A percentile compares a stretch with the other conserved stretches of the same genome.
Evolutionary conservation across 2,797 vertebrate genomes (phyloP).

Genomic region (Semotilus atromaculatus): DNA sequence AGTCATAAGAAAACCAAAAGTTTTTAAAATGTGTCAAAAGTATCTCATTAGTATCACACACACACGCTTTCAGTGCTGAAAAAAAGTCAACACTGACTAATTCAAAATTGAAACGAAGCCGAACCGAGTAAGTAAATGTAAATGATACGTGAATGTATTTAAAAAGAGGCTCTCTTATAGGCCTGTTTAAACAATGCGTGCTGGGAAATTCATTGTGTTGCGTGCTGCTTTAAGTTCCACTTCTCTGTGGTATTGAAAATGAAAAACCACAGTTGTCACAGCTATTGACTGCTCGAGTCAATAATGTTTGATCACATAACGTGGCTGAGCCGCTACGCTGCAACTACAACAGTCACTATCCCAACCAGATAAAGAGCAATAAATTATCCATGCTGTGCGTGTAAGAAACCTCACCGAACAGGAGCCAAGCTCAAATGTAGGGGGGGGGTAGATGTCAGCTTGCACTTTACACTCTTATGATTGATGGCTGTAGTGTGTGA

Average conservation of each 20-base stretch:
- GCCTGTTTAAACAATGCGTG: background rate
- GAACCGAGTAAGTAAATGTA: background rate
- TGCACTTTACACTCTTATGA: constrained; percentile 41
- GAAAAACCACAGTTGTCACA: constrained; percentile 75
- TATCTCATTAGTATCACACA: background rate
- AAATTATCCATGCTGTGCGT: constrained; percentile 27
- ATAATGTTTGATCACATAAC: constrained; percentile 81
- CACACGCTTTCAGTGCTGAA: background rate
- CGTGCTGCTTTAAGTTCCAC: constrained; percentile 45
- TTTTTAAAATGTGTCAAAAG: background rate
- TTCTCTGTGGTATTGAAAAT: constrained; percentile 60
- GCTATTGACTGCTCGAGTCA: constrained; percentile 76
- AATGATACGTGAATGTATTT: constrained; percentile 19
- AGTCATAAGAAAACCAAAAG: background rate
- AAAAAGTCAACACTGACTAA: background rate
- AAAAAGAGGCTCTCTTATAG: constrained; percentile 9
- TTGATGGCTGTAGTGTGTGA: constrained; percentile 21
- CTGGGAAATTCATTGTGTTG: background rate
- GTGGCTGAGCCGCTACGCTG: constrained; percentile 62
- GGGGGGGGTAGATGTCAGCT: background rate
- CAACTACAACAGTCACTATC: constrained; percentile 42
- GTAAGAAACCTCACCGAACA: constrained; percentile 10
- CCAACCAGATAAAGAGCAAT: constrained; percentile 39
- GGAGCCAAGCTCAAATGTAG: background rate
- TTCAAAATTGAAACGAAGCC: background rate